phyloP scores from a whole-genome alignment of 2,888 invertebrate species.

The Agrotis exclamationis region DNA sequence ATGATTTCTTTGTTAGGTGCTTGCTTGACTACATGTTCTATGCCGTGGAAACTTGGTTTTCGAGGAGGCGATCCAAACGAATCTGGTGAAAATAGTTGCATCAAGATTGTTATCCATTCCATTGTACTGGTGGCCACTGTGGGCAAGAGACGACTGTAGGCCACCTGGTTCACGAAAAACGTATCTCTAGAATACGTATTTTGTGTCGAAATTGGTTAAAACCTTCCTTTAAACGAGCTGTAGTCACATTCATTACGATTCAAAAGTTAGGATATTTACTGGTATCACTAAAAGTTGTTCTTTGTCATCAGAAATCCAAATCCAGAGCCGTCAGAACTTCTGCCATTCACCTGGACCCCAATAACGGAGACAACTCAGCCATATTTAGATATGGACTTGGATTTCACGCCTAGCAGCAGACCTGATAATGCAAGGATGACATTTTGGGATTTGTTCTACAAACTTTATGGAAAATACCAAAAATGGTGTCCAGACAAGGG shows the following conservation, averaged over 20 bases:
- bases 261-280: background rate
- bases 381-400: slow-evolving; percentile 56
- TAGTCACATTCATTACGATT: background rate
- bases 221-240: too few species aligned
- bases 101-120: too few species aligned
- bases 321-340: slow-evolving; percentile 58
- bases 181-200: too few species aligned
- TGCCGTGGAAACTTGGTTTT: too few species aligned
- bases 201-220: too few species aligned
- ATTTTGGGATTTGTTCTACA: slow-evolving; percentile 69
- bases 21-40: too few species aligned
- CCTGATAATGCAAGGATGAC: slow-evolving; percentile 59
- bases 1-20: too few species aligned
- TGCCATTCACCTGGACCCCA: slow-evolving; percentile 65
- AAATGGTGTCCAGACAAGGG: slow-evolving; percentile 22
- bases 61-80: too few species aligned
- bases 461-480: slow-evolving; percentile 54
- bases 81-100: too few species aligned
- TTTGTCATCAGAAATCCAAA: slow-evolving; percentile 59
- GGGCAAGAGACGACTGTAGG: background rate
- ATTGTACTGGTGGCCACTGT: background rate
- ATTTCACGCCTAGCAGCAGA: slow-evolving; percentile 42
- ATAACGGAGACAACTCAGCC: slow-evolving; percentile 44
- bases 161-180: too few species aligned
- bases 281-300: background rate